These are phyloP conservation scores for Hydrotaea diabolus DNA, from an alignment of 2,888 invertebrate species.

Conservation along the genomic window DNA sequence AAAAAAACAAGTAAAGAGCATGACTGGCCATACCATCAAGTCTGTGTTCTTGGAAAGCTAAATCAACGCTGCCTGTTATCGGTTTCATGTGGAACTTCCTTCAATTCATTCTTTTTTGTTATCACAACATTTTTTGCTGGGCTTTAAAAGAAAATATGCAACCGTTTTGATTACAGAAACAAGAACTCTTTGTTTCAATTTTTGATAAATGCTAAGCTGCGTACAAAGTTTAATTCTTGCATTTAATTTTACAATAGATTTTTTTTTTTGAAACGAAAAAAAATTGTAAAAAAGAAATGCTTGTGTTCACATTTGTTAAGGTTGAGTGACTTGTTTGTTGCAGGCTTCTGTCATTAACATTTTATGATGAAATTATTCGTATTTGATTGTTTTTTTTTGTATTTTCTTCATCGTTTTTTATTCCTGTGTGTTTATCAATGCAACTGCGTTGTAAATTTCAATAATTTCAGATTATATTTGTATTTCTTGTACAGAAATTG, in stretches of 20 bases:
- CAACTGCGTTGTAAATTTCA: constrained; percentile 26
- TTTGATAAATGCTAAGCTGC: neutral
- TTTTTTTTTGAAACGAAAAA: no score
- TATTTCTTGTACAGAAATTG: neutral
- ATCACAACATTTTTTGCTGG: no score
- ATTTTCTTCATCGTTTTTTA: neutral
- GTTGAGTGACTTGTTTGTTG: neutral
- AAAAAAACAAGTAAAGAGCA: no score
- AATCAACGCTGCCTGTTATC: neutral
- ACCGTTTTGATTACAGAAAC: neutral
- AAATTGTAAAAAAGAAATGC: no score
- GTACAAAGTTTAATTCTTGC: neutral
- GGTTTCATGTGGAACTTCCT: neutral
- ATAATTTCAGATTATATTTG: constrained; percentile 1
- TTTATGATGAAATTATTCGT: constrained; percentile 9
- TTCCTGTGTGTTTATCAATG: constrained; percentile 3
- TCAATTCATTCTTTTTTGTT: no score
- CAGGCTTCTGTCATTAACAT: neutral
- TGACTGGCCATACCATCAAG: neutral
- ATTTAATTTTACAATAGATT: no score
- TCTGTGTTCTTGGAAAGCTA: neutral
- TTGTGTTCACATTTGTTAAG: neutral
- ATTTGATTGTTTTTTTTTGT: constrained; percentile 6
- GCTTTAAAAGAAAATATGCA: neutral
- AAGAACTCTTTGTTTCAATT: neutral